A percentile compares a stretch with the other conserved stretches of the same genome.
Evolutionary conservation across 2,113 vertebrate species (phyloP).

Genomic region (Nettapus auritus): DNA sequence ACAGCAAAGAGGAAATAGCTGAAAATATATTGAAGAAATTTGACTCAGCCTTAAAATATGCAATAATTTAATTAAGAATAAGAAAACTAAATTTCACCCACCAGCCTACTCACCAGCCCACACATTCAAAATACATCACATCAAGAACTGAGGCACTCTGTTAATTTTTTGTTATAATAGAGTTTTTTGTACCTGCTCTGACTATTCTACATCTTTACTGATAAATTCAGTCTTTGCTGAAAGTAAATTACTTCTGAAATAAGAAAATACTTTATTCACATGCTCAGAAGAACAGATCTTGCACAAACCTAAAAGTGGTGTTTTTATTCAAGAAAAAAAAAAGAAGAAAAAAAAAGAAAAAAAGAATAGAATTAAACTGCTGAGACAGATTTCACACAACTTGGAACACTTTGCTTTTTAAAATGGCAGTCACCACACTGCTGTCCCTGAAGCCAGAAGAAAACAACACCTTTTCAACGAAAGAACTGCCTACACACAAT

Average conservation of each 20-base stretch:
- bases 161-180: slow-evolving; percentile 1
- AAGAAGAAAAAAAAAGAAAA: no score
- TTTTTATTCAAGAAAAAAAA: neutral
- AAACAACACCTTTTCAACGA: neutral
- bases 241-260: slow-evolving; percentile 8
- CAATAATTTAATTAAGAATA: slow-evolving; percentile 39
- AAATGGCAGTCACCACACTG: neutral
- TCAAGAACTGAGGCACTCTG: neutral
- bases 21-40: neutral
- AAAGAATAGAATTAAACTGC: neutral
- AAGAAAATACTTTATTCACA: neutral
- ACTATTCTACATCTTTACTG: neutral
- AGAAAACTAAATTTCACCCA: neutral
- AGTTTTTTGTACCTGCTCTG: neutral
- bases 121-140: neutral
- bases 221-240: neutral
- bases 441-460: neutral
- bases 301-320: accelerated
- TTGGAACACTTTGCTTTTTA: neutral
- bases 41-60: neutral
- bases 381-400: neutral
- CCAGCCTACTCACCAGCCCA: neutral
- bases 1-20: neutral
- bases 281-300: neutral
- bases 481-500: neutral